phyloP scores from a whole-genome alignment of 1,140 invertebrate species.

The Popillia japonica region DNA sequence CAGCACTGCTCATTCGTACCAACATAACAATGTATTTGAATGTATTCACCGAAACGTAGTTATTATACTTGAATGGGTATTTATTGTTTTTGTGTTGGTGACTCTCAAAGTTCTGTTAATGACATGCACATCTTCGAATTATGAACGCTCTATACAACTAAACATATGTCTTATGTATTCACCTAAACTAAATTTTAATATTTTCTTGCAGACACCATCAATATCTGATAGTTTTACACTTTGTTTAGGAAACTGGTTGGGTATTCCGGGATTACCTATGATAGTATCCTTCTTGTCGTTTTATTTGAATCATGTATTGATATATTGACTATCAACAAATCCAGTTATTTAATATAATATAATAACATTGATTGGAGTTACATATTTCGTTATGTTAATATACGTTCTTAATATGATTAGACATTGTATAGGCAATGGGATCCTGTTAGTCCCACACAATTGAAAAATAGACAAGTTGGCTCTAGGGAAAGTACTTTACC shows the following conservation, averaged over 20 bases:
- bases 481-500: conserved; percentile 73
- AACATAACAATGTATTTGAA: too few species aligned
- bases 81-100: too few species aligned
- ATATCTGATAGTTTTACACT: conserved; percentile 90
- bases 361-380: too few species aligned
- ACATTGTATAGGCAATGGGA: conserved; percentile 67
- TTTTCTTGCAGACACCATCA: conserved; percentile 48
- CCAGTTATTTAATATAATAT: too few species aligned
- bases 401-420: conserved; percentile 52
- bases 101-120: too few species aligned
- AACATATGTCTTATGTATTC: neutral
- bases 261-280: conserved; percentile 89
- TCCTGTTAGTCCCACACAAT: conserved; percentile 46
- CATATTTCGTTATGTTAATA: neutral
- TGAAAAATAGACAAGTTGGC: conserved; percentile 62
- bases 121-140: too few species aligned
- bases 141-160: too few species aligned
- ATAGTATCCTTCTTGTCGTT: conserved; percentile 79
- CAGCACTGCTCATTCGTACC: too few species aligned
- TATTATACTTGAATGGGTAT: too few species aligned
- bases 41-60: too few species aligned
- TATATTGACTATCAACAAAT: too few species aligned
- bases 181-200: neutral
- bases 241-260: conserved; percentile 87
- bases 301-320: too few species aligned